Evolutionary conservation across 2,113 vertebrate genomes (phyloP).

Genomic region (Ginglymostoma cirratum): DNA sequence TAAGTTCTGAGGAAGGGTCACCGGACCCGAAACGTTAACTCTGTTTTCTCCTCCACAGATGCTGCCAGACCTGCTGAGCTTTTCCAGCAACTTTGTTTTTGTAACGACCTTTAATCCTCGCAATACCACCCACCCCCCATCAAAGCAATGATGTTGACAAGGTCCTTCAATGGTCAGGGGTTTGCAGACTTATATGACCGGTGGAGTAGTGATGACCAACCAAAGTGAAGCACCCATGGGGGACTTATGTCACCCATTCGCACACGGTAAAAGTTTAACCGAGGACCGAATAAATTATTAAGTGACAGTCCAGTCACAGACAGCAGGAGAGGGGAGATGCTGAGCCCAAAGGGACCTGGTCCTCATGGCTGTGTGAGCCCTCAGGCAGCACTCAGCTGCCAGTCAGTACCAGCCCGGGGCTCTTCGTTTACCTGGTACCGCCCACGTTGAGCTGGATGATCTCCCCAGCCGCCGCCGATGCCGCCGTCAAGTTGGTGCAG

Average conservation of each 20-base stretch:
- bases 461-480: conserved; percentile 64
- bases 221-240: neutral
- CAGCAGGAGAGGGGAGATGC: neutral
- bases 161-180: neutral
- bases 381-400: accelerated
- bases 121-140: neutral
- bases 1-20: neutral
- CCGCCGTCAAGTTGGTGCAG: conserved; percentile 55
- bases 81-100: too few species aligned
- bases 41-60: too few species aligned
- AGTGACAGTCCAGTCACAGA: too few species aligned
- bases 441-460: conserved; percentile 93
- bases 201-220: neutral
- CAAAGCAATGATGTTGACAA: neutral
- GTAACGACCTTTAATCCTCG: neutral
- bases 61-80: too few species aligned
- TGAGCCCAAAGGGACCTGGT: neutral
- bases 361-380: neutral
- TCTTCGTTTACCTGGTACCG: conserved; percentile 70
- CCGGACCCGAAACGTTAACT: too few species aligned
- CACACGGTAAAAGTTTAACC: neutral
- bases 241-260: neutral
- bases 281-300: neutral
- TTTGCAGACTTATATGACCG: neutral
- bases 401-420: neutral